A percentile compares a stretch with the other conserved stretches of the same genome.
phyloP scores from a whole-genome alignment of 1,140 invertebrate species.

The Araneus ventricosus region DNA sequence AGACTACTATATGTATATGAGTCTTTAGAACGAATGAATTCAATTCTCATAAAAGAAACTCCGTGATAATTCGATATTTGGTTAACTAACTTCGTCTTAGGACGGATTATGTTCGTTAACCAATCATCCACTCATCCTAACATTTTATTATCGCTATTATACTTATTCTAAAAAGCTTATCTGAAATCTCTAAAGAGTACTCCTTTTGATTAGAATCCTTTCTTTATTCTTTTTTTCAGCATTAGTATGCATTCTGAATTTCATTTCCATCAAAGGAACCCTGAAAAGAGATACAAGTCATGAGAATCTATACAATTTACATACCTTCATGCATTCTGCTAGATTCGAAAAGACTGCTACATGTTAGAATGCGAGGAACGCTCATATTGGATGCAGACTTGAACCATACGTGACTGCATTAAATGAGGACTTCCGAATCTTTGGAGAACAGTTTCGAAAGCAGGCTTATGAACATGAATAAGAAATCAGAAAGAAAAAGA shows the following conservation, averaged over 20 bases:
- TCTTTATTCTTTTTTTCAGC: background rate
- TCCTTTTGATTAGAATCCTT: background rate
- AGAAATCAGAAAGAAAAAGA: background rate
- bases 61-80: too few relatives aligned
- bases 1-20: too few relatives aligned
- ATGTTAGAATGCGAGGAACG: background rate
- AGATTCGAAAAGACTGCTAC: background rate
- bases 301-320: background rate
- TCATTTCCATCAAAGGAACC: background rate
- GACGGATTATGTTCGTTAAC: too few relatives aligned
- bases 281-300: background rate
- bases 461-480: background rate
- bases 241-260: background rate
- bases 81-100: too few relatives aligned
- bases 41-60: too few relatives aligned
- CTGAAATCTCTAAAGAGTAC: too few relatives aligned
- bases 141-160: too few relatives aligned
- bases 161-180: too few relatives aligned
- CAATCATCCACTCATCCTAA: too few relatives aligned
- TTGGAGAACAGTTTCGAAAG: background rate
- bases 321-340: background rate
- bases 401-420: background rate
- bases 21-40: too few relatives aligned
- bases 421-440: background rate
- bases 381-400: background rate